A percentile compares a stretch with the other conserved stretches of the same genome.
Evolutionary conservation across 35 echinoderm and acorn worm species (phyloP).

Genomic region (Amphiura filiformis): DNA sequence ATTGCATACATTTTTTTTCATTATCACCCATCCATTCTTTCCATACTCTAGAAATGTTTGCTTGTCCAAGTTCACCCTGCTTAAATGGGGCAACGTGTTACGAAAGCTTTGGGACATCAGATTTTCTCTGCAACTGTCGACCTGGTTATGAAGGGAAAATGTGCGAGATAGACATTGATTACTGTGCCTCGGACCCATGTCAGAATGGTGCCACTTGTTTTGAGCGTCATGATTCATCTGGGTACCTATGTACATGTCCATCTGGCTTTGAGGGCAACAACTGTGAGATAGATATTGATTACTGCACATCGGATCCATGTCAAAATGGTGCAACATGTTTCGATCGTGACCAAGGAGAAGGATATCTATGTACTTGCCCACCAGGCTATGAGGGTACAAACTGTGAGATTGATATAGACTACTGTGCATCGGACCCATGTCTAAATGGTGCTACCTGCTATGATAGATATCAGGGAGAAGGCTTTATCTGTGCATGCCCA

Average conservation of each 20-base stretch:
- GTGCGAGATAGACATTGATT: slow-evolving; percentile 50
- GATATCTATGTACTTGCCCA: slow-evolving; percentile 46
- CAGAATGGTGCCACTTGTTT: slow-evolving; percentile 46
- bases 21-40: too few species aligned
- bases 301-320: slow-evolving; percentile 44
- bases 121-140: slow-evolving; percentile 40
- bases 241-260: slow-evolving; percentile 34
- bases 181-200: slow-evolving; percentile 55
- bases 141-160: slow-evolving; percentile 25
- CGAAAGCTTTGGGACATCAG: background rate
- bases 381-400: slow-evolving; percentile 42
- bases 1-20: too few species aligned
- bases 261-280: slow-evolving; percentile 45
- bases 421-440: too few species aligned
- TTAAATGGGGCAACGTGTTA: slow-evolving; percentile 57
- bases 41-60: background rate
- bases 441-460: too few species aligned
- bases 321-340: slow-evolving; percentile 38
- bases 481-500: background rate
- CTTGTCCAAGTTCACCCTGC: slow-evolving; percentile 28
- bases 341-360: background rate
- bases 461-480: background rate
- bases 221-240: background rate
- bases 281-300: slow-evolving; percentile 52
- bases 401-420: slow-evolving; percentile 57